Evolutionary conservation across 2,888 invertebrate genomes (phyloP), one percentile per base, ranked within the genome.

Genomic region (Drosophila anomelani): DNA sequence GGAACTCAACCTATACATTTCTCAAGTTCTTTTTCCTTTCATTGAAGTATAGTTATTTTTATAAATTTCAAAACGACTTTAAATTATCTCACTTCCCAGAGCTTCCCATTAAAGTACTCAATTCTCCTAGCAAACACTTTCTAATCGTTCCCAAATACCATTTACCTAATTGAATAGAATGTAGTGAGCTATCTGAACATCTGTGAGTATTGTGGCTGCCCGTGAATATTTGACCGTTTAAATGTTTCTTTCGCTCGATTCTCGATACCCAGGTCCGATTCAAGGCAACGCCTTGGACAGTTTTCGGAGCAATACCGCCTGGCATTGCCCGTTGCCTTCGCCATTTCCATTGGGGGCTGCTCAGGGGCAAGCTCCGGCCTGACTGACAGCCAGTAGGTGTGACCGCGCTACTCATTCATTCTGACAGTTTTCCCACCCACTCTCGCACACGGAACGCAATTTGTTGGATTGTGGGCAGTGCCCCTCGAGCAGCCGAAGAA

Each of bases 321-420:
- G 46, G 56, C 60, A 69, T 49, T 69, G 63, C 47, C 47, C 59
- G 43, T 61, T 59, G 76, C 36, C 73, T 67, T 64, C 56, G 29
- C 60, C 60, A 41, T 60, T 59, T 59, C 59, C 60, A 60, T 58
- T 55, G 41, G 67, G 58, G 58, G 59, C 66, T 64, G 74, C 64
- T 73, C 39, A 58, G 78, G 46, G 76, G 72, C 81, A 74, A 68
- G 57, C 62, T 66, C 34, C 75, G 77, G 39, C 69, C 57, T 68
- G 67, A 68, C 89, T 90, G 91, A 90, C 89, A 90, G 91, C 89
- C 57, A 86, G 91, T 90, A 90, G 91, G 91, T 89, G 91, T 91
- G 91, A 90, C 90, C 90, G 81, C 80, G 87, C 87, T 85, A 90
- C 90, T 91, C 91, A 90, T 87, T 91, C 91, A 91, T 91, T 91